A percentile compares a stretch with the other conserved stretches of the same genome.
phyloP scores from a whole-genome alignment of 1,140 invertebrate species.

The Chelonus insularis region DNA sequence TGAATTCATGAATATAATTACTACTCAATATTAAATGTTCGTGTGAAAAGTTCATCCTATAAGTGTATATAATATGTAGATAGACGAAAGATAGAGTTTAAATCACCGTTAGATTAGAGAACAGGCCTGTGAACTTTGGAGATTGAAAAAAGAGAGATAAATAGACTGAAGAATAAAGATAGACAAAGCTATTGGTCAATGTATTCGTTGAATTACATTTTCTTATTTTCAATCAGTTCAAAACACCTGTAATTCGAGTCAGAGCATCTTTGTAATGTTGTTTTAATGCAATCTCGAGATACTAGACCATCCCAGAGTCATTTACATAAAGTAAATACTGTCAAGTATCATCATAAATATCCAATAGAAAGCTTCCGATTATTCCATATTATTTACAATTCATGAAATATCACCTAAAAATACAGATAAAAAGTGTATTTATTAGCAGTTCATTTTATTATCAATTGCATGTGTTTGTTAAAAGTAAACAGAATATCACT shows the following conservation, averaged over 20 bases:
- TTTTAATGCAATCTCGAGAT: no score
- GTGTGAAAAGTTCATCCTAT: neutral
- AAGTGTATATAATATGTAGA: neutral
- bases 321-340: no score
- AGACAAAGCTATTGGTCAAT: neutral
- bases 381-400: no score
- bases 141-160: neutral
- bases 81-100: neutral
- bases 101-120: constrained; percentile 6
- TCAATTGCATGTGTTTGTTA: no score
- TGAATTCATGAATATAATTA: constrained; percentile 1
- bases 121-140: neutral
- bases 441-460: no score
- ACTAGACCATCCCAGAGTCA: no score
- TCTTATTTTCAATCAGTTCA: neutral
- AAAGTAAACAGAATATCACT: no score
- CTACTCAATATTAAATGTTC: neutral
- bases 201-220: neutral
- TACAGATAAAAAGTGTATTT: no score
- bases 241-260: neutral
- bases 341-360: no score
- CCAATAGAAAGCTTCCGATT: no score
- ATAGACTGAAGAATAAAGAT: neutral
- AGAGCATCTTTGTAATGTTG: neutral
- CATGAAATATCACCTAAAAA: no score